A percentile compares a stretch with the other conserved stretches of the same genome.
Evolutionary conservation across 2,888 invertebrate genomes (phyloP).

Genomic region (Abscondita cerata): DNA sequence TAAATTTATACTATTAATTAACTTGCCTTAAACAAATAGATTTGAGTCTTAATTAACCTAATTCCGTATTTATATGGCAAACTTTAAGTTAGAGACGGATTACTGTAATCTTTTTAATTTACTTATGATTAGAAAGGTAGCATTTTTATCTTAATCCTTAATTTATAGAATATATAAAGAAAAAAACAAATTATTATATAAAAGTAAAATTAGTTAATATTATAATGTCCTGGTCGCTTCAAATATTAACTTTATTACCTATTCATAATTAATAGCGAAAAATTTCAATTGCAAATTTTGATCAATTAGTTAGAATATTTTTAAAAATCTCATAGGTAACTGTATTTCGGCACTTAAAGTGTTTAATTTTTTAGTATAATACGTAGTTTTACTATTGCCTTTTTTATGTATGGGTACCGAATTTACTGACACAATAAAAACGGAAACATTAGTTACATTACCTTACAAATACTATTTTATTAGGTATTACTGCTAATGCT

Average conservation of each 20-base stretch:
- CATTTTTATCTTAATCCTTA: no score
- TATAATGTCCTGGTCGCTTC: no score
- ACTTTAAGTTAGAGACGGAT: no score
- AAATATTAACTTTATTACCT: no score
- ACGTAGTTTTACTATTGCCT: constrained; percentile 20
- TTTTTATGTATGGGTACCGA: constrained; percentile 15
- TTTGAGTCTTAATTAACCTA: constrained; percentile 1
- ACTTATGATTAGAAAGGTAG: no score
- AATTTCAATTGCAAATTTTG: constrained; percentile 8
- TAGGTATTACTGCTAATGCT: constrained; percentile 31
- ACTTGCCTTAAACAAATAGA: constrained; percentile 1
- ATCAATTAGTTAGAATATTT: constrained; percentile 7
- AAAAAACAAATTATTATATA: no score
- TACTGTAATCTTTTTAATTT: no score
- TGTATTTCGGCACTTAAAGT: not conserved
- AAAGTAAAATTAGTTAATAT: no score
- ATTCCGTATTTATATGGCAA: no score
- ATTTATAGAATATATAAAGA: no score
- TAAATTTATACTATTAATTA: not conserved
- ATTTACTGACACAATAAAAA: constrained; percentile 28
- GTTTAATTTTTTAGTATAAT: constrained; percentile 18
- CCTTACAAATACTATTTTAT: constrained; percentile 33
- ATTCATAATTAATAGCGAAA: no score
- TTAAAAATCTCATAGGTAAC: not conserved
- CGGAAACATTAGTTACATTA: constrained; percentile 33